These are phyloP conservation scores for Pandemis corylana DNA, from an alignment of 2,888 invertebrate species.

Conservation along the genomic window DNA sequence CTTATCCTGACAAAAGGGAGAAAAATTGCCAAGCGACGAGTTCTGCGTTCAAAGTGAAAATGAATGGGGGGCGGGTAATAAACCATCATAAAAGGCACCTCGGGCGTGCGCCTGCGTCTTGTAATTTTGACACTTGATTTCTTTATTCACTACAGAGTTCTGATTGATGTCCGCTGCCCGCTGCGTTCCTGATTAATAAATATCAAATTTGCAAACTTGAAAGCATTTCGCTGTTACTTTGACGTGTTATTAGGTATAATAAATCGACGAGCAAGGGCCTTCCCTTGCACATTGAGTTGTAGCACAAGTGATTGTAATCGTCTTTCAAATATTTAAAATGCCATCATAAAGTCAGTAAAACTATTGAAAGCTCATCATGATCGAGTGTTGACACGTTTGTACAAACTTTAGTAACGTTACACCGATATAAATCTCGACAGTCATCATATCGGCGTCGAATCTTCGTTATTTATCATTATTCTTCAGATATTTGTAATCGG, in stretches of 20 bases:
- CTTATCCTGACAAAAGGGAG: slow-evolving; percentile 65
- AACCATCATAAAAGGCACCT: slow-evolving; percentile 59
- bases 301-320: neutral
- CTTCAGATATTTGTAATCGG: slow-evolving; percentile 31
- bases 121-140: slow-evolving; percentile 77
- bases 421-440: slow-evolving; percentile 6
- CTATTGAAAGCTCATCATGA: slow-evolving; percentile 11
- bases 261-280: neutral
- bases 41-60: slow-evolving; percentile 65
- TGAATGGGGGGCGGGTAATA: slow-evolving; percentile 66
- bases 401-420: neutral
- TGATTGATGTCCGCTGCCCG: slow-evolving; percentile 48
- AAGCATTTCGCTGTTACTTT: slow-evolving; percentile 46
- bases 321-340: neutral
- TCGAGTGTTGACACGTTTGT: neutral
- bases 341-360: neutral
- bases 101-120: slow-evolving; percentile 59
- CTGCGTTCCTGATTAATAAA: slow-evolving; percentile 53
- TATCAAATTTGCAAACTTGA: slow-evolving; percentile 40
- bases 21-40: slow-evolving; percentile 70
- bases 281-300: neutral
- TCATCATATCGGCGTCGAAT: slow-evolving; percentile 22
- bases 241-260: slow-evolving; percentile 41
- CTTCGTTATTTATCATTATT: slow-evolving; percentile 26
- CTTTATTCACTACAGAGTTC: slow-evolving; percentile 72